Conservation (phyloP, 2,888 invertebrate genomes). For the Tanypteryx hageni region DNA sequence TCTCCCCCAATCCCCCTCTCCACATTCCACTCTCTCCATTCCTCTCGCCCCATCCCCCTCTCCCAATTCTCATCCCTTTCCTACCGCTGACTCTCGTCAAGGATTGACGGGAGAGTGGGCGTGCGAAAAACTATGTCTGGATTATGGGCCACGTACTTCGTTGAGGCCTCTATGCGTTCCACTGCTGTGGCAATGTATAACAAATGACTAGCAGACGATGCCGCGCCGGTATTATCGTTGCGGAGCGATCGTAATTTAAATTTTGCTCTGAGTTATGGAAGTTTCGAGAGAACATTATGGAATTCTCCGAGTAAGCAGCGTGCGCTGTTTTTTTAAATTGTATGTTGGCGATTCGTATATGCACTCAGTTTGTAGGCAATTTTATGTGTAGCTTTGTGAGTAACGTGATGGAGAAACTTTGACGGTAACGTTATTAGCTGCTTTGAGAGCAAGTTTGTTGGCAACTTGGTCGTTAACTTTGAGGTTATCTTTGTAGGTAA, state of each 20-base stretch:
- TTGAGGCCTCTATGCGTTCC: not conserved
- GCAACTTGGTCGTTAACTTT: no score
- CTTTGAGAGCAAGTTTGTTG: no score
- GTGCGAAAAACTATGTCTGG: conserved; percentile 2
- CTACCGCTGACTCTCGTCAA: not conserved
- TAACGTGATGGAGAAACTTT: no score
- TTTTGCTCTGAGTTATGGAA: not conserved
- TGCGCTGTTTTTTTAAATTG: no score
- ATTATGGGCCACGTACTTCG: not conserved
- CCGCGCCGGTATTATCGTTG: not conserved
- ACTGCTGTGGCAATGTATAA: not conserved
- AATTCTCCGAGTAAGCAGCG: no score
- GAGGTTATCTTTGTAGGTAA: no score
- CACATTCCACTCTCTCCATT: no score
- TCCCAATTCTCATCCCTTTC: not conserved
- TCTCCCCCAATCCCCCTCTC: no score
- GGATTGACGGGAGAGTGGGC: not conserved
- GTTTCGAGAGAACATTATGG: not conserved
- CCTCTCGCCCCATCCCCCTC: not conserved
- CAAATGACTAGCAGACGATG: not conserved
- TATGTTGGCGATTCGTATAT: no score
- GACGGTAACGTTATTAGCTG: no score
- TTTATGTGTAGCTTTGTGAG: no score
- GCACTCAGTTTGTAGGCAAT: no score
- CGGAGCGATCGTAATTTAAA: conserved; percentile 1